phyloP scores from a whole-genome alignment of 2,888 invertebrate species.

The Drosophila birchii region DNA sequence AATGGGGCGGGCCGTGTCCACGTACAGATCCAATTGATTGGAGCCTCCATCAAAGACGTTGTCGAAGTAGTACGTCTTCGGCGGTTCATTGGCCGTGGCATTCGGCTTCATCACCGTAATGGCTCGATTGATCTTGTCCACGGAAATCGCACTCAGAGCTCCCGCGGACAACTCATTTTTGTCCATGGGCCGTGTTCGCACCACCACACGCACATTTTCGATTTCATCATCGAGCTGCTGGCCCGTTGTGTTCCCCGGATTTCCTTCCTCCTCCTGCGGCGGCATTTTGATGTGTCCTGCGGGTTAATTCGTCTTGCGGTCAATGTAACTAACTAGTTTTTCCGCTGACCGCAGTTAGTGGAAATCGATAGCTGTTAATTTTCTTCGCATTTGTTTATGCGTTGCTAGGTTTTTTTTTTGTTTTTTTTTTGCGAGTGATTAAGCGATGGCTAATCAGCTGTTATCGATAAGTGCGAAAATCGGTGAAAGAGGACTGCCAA shows the following conservation, averaged over 20 bases:
- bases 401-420: constrained; percentile 41
- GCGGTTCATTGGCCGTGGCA: constrained; percentile 90
- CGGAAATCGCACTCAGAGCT: constrained; percentile 90
- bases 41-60: constrained; percentile 95
- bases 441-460: constrained; percentile 22
- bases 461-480: constrained; percentile 20
- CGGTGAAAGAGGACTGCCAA: background rate
- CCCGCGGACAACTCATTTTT: constrained; percentile 91
- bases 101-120: constrained; percentile 92
- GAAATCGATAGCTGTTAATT: constrained; percentile 46
- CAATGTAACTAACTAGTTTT: constrained; percentile 18
- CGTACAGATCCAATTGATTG: constrained; percentile 94
- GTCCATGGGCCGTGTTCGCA: constrained; percentile 96
- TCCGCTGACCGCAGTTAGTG: constrained; percentile 18
- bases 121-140: constrained; percentile 91
- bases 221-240: constrained; percentile 89
- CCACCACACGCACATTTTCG: constrained; percentile 98
- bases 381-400: constrained; percentile 69
- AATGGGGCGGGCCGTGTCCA: constrained; percentile 97
- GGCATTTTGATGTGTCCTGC: constrained; percentile 61
- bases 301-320: constrained; percentile 7
- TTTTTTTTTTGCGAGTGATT: constrained; percentile 23
- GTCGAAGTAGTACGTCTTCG: constrained; percentile 97
- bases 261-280: constrained; percentile 69
- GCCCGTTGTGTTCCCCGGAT: constrained; percentile 24